Evolutionary conservation across 1,140 invertebrate genomes (phyloP).

Genomic region (Drosophila sp.): DNA sequence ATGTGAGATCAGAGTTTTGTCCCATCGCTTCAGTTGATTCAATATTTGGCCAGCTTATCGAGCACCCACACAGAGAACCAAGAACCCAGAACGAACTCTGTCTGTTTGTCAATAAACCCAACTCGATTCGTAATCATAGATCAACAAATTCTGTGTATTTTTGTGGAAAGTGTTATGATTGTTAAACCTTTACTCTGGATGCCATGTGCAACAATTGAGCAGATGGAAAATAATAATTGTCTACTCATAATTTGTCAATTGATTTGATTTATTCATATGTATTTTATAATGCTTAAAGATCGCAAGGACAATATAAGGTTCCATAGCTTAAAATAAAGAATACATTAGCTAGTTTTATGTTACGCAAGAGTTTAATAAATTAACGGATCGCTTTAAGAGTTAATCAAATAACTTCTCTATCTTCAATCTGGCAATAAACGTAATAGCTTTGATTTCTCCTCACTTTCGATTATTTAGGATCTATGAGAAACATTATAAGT

Average conservation of each 20-base stretch:
- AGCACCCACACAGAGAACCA: slow-evolving; percentile 53
- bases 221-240: slow-evolving; percentile 9
- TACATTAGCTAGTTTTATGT: no score
- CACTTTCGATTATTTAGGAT: no score
- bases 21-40: slow-evolving; percentile 45
- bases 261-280: not conserved
- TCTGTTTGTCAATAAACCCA: slow-evolving; percentile 36
- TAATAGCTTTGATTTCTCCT: no score
- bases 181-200: slow-evolving; percentile 35
- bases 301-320: no score
- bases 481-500: no score
- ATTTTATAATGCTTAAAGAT: no score
- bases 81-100: slow-evolving; percentile 5
- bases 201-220: not conserved
- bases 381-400: no score
- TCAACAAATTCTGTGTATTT: slow-evolving; percentile 36
- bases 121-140: slow-evolving; percentile 45
- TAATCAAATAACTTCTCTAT: no score
- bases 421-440: no score
- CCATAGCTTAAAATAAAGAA: no score
- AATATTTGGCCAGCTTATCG: slow-evolving; percentile 72
- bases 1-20: slow-evolving; percentile 10
- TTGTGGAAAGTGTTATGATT: not conserved
- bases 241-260: no score
- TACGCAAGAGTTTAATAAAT: no score